phyloP scores from a whole-genome alignment of 2,888 invertebrate species.

The Drosophila longiperda region DNA sequence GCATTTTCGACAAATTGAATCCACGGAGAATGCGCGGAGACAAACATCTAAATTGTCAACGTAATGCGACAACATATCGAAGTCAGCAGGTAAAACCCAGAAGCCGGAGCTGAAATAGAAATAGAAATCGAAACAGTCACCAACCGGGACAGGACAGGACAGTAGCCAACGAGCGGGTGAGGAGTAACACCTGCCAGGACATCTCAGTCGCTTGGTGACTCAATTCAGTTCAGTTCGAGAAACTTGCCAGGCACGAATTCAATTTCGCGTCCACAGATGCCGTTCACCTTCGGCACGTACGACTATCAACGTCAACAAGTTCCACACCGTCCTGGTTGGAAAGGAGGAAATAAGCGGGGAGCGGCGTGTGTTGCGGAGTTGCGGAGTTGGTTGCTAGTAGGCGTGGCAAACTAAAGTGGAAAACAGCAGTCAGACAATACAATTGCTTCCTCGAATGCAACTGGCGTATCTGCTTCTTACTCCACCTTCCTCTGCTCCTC shows the following conservation, averaged over 20 bases:
- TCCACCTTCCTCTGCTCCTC: background rate
- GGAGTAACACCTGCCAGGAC: conserved; percentile 31
- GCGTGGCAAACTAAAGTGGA: conserved; percentile 75
- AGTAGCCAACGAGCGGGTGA: background rate
- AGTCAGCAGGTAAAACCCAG: conserved; percentile 68
- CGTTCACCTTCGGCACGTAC: conserved; percentile 81
- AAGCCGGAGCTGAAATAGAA: conserved; percentile 11
- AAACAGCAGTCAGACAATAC: conserved; percentile 79
- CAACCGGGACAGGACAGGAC: background rate
- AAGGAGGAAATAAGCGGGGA: background rate
- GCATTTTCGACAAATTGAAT: conserved; percentile 72
- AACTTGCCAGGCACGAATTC: conserved; percentile 77
- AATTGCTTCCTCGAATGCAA: conserved; percentile 78
- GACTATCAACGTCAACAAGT: conserved; percentile 80
- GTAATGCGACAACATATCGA: conserved; percentile 81
- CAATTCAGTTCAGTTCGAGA: conserved; percentile 69
- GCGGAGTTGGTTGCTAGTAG: conserved; percentile 13
- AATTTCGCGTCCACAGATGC: conserved; percentile 82
- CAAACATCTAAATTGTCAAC: conserved; percentile 81
- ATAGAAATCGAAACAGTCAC: conserved; percentile 13
- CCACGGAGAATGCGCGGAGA: conserved; percentile 70
- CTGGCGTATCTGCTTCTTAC: conserved; percentile 21
- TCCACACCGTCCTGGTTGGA: conserved; percentile 48
- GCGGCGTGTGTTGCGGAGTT: background rate
- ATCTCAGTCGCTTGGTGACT: conserved; percentile 54